A percentile compares a stretch with the other conserved stretches of the same genome.
Conservation (phyloP, 2,113 vertebrate species). For the Dasypus novemcinctus region DNA sequence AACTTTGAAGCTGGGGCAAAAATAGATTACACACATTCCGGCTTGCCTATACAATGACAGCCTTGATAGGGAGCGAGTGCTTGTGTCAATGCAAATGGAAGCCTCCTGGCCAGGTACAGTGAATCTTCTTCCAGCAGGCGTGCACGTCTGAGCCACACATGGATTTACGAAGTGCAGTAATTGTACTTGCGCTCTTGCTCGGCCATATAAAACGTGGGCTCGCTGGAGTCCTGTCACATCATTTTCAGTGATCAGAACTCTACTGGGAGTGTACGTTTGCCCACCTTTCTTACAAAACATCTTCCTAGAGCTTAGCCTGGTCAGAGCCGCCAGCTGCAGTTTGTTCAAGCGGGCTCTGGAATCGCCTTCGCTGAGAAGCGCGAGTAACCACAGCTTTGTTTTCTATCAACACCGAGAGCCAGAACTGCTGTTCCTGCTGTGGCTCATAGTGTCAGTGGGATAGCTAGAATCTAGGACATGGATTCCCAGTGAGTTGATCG, state of each 20-base stretch:
- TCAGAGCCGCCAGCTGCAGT: constrained; percentile 94
- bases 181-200: constrained; percentile 99
- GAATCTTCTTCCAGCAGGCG: constrained; percentile 95
- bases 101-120: constrained; percentile 90
- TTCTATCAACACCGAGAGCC: constrained; percentile 88
- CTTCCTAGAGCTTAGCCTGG: constrained; percentile 83
- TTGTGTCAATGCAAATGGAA: constrained; percentile 92
- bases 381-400: constrained; percentile 93
- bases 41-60: constrained; percentile 98
- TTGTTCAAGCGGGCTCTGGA: constrained; percentile 92
- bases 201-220: constrained; percentile 96
- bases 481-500: constrained; percentile 88
- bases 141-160: constrained; percentile 96
- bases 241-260: constrained; percentile 89
- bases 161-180: constrained; percentile 96
- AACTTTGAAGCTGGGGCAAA: constrained; percentile 95
- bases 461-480: constrained; percentile 82
- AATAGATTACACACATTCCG: constrained; percentile 94
- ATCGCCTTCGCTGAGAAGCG: constrained; percentile 96
- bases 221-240: constrained; percentile 95
- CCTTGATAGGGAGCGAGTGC: constrained; percentile 96
- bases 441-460: constrained; percentile 77
- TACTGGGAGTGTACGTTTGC: constrained; percentile 51
- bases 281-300: constrained; percentile 38
- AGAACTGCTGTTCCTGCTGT: constrained; percentile 79